These are phyloP conservation scores for Cecropterus lyciades DNA, from an alignment of 1,140 invertebrate genomes.

Conservation along the genomic window DNA sequence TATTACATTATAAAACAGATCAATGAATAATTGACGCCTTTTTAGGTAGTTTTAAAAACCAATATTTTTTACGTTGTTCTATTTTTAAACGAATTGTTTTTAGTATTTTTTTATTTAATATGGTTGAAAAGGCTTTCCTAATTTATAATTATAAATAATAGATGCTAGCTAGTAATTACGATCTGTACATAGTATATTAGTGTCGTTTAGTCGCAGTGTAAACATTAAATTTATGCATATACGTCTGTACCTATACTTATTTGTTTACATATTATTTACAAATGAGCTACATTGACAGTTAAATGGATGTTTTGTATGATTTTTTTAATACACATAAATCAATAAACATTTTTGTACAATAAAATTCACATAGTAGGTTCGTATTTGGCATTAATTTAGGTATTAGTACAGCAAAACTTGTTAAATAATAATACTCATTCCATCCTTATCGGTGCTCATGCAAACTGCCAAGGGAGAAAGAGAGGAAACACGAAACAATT, in stretches of 20 bases:
- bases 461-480: constrained; percentile 47
- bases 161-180: neutral
- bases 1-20: constrained; percentile 16
- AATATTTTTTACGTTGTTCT: neutral
- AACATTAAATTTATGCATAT: constrained; percentile 7
- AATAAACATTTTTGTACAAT: neutral
- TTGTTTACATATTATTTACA: constrained; percentile 2
- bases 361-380: neutral
- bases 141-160: neutral
- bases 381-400: constrained; percentile 7
- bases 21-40: neutral
- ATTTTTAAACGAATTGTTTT: neutral
- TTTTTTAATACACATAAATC: neutral
- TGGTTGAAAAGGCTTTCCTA: neutral
- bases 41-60: neutral
- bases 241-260: neutral
- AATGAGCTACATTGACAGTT: neutral
- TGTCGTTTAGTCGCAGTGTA: neutral
- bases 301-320: neutral
- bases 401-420: constrained; percentile 22
- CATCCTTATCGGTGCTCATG: constrained; percentile 48
- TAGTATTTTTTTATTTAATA: neutral
- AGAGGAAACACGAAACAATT: constrained; percentile 59
- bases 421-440: constrained; percentile 50
- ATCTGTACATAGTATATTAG: neutral